phyloP scores from a whole-genome alignment of 2,888 invertebrate species.

The Cecidostiba fungosa region DNA sequence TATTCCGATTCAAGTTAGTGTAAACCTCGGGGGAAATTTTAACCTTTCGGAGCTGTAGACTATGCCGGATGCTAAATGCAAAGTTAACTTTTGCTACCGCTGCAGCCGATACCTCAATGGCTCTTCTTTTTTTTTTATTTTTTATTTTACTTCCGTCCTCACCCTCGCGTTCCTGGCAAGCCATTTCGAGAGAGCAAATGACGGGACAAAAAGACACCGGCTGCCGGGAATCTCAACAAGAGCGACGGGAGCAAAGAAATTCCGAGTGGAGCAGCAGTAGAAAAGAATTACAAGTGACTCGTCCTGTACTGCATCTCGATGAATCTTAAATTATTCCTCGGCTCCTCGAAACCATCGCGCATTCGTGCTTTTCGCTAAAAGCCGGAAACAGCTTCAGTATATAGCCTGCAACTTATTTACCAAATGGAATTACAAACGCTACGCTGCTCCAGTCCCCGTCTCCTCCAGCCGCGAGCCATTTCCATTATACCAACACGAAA shows the following conservation, averaged over 20 bases:
- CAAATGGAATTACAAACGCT: slow-evolving; percentile 51
- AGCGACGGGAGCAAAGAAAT: slow-evolving; percentile 58
- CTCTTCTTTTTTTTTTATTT: slow-evolving; percentile 30
- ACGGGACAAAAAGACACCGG: slow-evolving; percentile 70
- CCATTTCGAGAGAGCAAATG: slow-evolving; percentile 75
- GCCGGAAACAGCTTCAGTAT: slow-evolving; percentile 38
- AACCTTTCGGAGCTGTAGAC: slow-evolving; percentile 69
- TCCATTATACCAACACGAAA: slow-evolving; percentile 12
- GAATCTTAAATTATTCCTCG: slow-evolving; percentile 78
- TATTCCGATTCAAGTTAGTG: slow-evolving; percentile 71
- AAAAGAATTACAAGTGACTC: slow-evolving; percentile 79
- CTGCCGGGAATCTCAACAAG: slow-evolving; percentile 64
- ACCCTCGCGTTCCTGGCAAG: slow-evolving; percentile 28
- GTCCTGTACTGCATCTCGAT: slow-evolving; percentile 76
- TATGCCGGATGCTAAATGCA: slow-evolving; percentile 74
- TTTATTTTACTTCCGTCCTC: neutral
- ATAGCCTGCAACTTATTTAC: slow-evolving; percentile 49
- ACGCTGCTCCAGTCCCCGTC: neutral
- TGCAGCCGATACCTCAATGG: slow-evolving; percentile 65
- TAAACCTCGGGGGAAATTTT: slow-evolving; percentile 77
- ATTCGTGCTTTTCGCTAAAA: slow-evolving; percentile 57
- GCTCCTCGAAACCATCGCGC: slow-evolving; percentile 60
- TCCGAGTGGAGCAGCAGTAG: slow-evolving; percentile 67
- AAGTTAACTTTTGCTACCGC: slow-evolving; percentile 73
- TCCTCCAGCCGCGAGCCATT: neutral